phyloP scores from a whole-genome alignment of 2,888 invertebrate species.

The Cataglyphis altisquamis region DNA sequence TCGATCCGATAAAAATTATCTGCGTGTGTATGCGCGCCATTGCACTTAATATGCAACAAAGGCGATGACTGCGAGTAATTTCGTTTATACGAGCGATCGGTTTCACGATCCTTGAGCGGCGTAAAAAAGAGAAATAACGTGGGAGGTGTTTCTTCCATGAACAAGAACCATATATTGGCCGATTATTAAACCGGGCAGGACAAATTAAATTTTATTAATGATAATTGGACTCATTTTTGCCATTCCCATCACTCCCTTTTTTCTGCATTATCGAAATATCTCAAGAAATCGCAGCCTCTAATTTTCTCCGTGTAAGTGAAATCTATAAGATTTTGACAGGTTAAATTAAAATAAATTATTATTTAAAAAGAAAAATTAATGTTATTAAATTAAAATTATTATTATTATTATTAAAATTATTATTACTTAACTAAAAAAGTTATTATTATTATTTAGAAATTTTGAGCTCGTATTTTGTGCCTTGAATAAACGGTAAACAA shows the following conservation, averaged over 20 bases:
- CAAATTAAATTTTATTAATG: constrained; percentile 38
- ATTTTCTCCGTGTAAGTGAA: not conserved
- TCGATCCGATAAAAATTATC: not conserved
- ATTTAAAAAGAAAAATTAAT: too few species aligned
- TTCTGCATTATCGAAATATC: constrained; percentile 63
- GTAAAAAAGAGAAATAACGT: constrained; percentile 45
- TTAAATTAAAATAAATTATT: too few species aligned
- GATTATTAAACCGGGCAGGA: constrained; percentile 6
- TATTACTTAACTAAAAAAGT: too few species aligned
- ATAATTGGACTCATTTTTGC: constrained; percentile 51
- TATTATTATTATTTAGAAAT: not conserved
- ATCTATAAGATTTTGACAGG: too few species aligned
- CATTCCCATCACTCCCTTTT: constrained; percentile 31
- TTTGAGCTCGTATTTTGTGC: not conserved
- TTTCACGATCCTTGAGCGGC: constrained; percentile 63
- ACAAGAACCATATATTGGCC: constrained; percentile 7
- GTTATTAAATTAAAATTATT: too few species aligned
- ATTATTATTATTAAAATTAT: too few species aligned
- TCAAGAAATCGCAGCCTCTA: constrained; percentile 31
- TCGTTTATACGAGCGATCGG: constrained; percentile 66
- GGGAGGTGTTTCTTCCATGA: constrained; percentile 27
- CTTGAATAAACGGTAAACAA: not conserved
- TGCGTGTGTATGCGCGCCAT: constrained; percentile 20
- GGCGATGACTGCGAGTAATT: constrained; percentile 54
- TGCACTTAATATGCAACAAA: constrained; percentile 59